These are phyloP conservation scores for Tadarida brasiliensis DNA, from an alignment of 2,797 vertebrate genomes.

Conservation along the genomic window DNA sequence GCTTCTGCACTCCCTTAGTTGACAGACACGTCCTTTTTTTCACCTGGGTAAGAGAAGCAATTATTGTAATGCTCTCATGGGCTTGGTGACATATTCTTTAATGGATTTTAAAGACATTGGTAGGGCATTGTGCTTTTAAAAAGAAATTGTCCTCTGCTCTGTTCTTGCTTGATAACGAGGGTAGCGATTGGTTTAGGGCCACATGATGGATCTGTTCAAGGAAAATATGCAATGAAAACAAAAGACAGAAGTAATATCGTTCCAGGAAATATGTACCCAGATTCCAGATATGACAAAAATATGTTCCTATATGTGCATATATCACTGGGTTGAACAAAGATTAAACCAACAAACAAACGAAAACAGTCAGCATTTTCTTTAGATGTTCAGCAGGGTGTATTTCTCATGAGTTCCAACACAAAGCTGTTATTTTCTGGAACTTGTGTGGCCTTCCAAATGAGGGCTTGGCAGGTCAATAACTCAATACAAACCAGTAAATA, in stretches of 20 bases:
- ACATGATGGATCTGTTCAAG: slow-evolving; percentile 45
- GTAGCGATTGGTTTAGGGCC: slow-evolving; percentile 39
- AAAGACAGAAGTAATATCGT: slow-evolving; percentile 37
- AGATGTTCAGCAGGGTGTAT: neutral
- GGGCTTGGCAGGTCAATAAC: neutral
- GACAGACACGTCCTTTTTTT: slow-evolving; percentile 77
- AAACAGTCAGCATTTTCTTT: neutral
- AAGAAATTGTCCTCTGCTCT: slow-evolving; percentile 57
- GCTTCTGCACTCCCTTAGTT: slow-evolving; percentile 72
- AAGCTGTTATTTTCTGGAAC: slow-evolving; percentile 55
- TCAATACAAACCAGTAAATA: slow-evolving; percentile 62
- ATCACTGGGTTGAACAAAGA: slow-evolving; percentile 56
- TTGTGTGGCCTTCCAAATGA: neutral
- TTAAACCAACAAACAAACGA: slow-evolving; percentile 15
- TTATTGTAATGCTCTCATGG: slow-evolving; percentile 78
- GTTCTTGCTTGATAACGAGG: slow-evolving; percentile 61
- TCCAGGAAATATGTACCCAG: slow-evolving; percentile 37
- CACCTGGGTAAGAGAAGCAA: slow-evolving; percentile 77
- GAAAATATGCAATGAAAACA: neutral
- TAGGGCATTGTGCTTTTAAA: slow-evolving; percentile 66
- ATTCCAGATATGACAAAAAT: slow-evolving; percentile 74
- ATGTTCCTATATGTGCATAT: neutral
- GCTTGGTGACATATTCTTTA: slow-evolving; percentile 69
- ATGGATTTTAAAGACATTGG: slow-evolving; percentile 71
- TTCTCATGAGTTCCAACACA: slow-evolving; percentile 32